These are phyloP conservation scores for Sebastes kiyomatsui DNA, from an alignment of 2,797 vertebrate species.

Conservation along the genomic window DNA sequence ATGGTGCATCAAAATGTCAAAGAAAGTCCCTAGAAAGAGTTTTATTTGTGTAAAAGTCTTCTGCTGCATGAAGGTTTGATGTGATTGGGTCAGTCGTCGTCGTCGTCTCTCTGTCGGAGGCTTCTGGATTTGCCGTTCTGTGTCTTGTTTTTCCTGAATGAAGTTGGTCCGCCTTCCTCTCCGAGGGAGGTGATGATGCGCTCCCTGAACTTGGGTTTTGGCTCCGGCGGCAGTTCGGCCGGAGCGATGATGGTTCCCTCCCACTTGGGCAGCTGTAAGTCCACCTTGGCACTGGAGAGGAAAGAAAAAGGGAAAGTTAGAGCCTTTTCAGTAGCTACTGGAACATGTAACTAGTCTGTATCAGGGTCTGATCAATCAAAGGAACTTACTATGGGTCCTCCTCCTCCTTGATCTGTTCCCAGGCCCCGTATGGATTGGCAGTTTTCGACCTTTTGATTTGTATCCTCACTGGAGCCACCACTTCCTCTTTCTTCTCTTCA, in stretches of 20 bases:
- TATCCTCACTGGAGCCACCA: background rate
- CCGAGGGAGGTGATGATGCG: conserved; percentile 94
- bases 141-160: conserved; percentile 91
- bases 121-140: conserved; percentile 93
- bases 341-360: background rate
- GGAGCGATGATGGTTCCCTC: conserved; percentile 75
- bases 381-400: conserved; percentile 77
- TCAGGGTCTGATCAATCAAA: background rate
- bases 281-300: conserved; percentile 84
- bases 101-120: conserved; percentile 89
- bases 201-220: conserved; percentile 90
- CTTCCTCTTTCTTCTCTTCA: conserved; percentile 55
- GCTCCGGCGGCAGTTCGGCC: conserved; percentile 76
- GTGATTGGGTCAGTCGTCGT: conserved; percentile 79
- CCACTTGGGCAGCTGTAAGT: conserved; percentile 89
- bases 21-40: background rate
- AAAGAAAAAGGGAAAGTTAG: background rate
- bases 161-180: conserved; percentile 75
- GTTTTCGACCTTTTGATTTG: conserved; percentile 73
- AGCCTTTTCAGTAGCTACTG: background rate
- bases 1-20: background rate
- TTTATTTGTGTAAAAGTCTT: conserved; percentile 15
- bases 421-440: conserved; percentile 88
- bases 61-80: background rate
- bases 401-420: conserved; percentile 87